A percentile compares a stretch with the other conserved stretches of the same genome.
These are phyloP conservation scores for Dorcus hopei DNA, from an alignment of 2,888 invertebrate species.

Conservation along the genomic window DNA sequence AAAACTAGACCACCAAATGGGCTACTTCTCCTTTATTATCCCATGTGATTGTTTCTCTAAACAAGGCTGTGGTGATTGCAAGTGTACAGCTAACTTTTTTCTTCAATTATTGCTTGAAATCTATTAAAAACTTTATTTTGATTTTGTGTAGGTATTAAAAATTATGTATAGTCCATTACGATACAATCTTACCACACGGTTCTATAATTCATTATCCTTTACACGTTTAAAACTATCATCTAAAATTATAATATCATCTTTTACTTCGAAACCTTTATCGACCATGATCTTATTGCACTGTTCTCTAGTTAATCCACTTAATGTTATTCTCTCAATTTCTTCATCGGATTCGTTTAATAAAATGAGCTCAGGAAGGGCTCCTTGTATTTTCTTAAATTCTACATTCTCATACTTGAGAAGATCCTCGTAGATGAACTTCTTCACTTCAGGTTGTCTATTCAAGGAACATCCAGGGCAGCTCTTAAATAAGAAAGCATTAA, in stretches of 20 bases:
- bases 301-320: slow-evolving; percentile 57
- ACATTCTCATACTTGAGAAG: slow-evolving; percentile 60
- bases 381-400: slow-evolving; percentile 64
- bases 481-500: slow-evolving; percentile 45
- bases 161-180: background rate
- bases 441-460: slow-evolving; percentile 64
- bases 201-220: slow-evolving; percentile 50
- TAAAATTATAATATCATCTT: slow-evolving; percentile 28
- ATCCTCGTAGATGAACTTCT: slow-evolving; percentile 65
- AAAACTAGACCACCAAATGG: too few species aligned
- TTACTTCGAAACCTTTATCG: slow-evolving; percentile 58
- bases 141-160: too few species aligned
- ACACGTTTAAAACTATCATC: slow-evolving; percentile 19
- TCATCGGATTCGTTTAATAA: slow-evolving; percentile 56
- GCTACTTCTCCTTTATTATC: too few species aligned
- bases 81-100: too few species aligned
- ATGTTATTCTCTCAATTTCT: slow-evolving; percentile 61
- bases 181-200: background rate
- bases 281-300: slow-evolving; percentile 66
- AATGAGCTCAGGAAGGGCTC: slow-evolving; percentile 63
- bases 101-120: too few species aligned
- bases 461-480: slow-evolving; percentile 68
- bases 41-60: too few species aligned
- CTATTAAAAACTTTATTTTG: too few species aligned
- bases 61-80: too few species aligned